These are phyloP conservation scores for Drosophila persimilis DNA, from an alignment of 1,140 invertebrate species.

Conservation along the genomic window DNA sequence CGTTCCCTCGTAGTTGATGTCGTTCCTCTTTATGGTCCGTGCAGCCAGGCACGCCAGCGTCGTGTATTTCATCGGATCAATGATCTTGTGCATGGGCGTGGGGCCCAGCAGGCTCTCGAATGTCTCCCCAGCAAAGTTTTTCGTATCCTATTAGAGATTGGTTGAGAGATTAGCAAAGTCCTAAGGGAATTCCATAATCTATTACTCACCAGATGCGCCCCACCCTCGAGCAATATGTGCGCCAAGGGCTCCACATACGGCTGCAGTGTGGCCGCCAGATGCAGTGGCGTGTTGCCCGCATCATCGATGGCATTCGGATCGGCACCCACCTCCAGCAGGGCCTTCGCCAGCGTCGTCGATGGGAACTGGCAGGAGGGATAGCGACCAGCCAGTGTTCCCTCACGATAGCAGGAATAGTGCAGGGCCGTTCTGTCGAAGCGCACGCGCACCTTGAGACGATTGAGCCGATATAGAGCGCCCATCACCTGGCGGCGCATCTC, in stretches of 20 bases:
- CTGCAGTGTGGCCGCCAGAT: constrained; percentile 81
- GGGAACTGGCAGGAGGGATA: constrained; percentile 92
- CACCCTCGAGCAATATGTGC: constrained; percentile 88
- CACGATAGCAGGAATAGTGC: constrained; percentile 91
- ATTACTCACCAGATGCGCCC: constrained; percentile 88
- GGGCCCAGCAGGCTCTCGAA: constrained; percentile 88
- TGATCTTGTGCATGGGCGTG: constrained; percentile 86
- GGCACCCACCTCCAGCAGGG: constrained; percentile 92
- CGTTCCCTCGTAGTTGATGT: constrained; percentile 61
- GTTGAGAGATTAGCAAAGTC: background rate
- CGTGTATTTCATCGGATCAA: constrained; percentile 91
- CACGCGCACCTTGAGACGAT: constrained; percentile 88
- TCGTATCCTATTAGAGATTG: constrained; percentile 85
- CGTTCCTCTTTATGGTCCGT: constrained; percentile 85
- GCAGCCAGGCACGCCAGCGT: constrained; percentile 92
- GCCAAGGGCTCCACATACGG: constrained; percentile 88
- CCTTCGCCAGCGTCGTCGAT: constrained; percentile 88
- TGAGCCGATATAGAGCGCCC: constrained; percentile 88
- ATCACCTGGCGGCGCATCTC: constrained; percentile 85
- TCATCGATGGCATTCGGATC: constrained; percentile 90
- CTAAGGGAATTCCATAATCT: background rate
- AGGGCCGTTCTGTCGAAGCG: constrained; percentile 90
- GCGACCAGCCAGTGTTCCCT: constrained; percentile 85
- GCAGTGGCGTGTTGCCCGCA: constrained; percentile 87
- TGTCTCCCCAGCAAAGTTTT: constrained; percentile 91